Base-by-base conservation (phyloP, 2,888 invertebrate genomes). In the Drosophila anomalata region DNA sequence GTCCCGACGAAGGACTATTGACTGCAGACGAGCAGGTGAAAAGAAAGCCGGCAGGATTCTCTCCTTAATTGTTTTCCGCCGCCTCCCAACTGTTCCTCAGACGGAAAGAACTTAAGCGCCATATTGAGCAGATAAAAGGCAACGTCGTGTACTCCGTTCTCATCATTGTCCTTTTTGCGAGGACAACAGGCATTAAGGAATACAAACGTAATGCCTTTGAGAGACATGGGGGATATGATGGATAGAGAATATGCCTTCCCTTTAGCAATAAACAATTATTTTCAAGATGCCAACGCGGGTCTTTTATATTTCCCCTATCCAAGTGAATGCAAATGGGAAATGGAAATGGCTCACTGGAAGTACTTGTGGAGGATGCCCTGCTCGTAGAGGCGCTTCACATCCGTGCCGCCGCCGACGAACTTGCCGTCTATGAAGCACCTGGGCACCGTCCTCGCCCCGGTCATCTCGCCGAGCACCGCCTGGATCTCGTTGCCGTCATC, bases 391-490 rank as follows among this genome's bases (percentile, higher is more conserved):
- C 94, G 93, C 88, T 96, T 95, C 0, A 98, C 96, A 89, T 99
- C 99, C 3, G 95, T 95, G 3, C 98, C 98, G 31, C 98, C 99
- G 6, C 99, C 99, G 57, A 99, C 93, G 89, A 96, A 99, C 89
- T 95, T 94, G 7, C 97, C 97, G 86, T 97, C 95, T 52, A 99
- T 94, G 91, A 99, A 99, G 6, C 98, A 98, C 88, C 98, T 94
- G 0, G 99, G 99, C 7, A 99, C 98, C 56, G 97, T 96, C 91
- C 94, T 94, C 26, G 95, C 96, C 31, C 98, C 98, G 31, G 98
- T 97, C 31, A 98, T 93, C 79, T 95, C 93, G 7, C 93, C 94
- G 44, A 99, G 93, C 81, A 96, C 94, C 33, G 94, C 93, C 91
- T 98, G 98, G 71, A 99, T 96, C 42, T 93, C 94, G 33, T 94